Evolutionary conservation across 2,797 vertebrate species (phyloP).

Genomic region (Hydrocynus forskahlii): DNA sequence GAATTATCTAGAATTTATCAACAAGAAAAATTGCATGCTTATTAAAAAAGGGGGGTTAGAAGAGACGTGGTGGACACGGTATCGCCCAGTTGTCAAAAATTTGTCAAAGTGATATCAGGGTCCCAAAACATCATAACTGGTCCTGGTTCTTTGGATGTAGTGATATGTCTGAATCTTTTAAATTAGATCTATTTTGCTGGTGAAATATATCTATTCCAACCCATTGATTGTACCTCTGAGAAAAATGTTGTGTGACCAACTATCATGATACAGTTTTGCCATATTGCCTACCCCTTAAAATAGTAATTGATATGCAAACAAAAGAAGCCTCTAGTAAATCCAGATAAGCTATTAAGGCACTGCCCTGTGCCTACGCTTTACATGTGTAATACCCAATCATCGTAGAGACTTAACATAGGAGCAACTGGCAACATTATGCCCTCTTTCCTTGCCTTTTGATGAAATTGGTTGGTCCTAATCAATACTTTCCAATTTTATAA

Average conservation of each 20-base stretch:
- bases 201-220: too few relatives aligned
- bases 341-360: not conserved
- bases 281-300: not conserved
- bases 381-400: not conserved
- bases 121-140: too few relatives aligned
- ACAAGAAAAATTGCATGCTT: not conserved
- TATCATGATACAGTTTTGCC: not conserved
- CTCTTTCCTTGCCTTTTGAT: slow-evolving; percentile 10
- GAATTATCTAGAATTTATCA: not conserved
- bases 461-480: slow-evolving; percentile 40
- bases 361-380: not conserved
- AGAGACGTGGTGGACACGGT: too few relatives aligned
- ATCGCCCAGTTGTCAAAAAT: too few relatives aligned
- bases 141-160: too few relatives aligned
- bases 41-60: too few relatives aligned
- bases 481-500: slow-evolving; percentile 43
- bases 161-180: too few relatives aligned
- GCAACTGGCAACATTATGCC: not conserved
- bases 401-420: not conserved
- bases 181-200: too few relatives aligned
- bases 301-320: not conserved
- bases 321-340: not conserved
- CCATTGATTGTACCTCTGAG: not conserved
- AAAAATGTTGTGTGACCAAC: not conserved
- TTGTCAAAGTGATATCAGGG: too few relatives aligned